Conservation (phyloP, 2,888 invertebrate species). For the Agrilus biguttatus region DNA sequence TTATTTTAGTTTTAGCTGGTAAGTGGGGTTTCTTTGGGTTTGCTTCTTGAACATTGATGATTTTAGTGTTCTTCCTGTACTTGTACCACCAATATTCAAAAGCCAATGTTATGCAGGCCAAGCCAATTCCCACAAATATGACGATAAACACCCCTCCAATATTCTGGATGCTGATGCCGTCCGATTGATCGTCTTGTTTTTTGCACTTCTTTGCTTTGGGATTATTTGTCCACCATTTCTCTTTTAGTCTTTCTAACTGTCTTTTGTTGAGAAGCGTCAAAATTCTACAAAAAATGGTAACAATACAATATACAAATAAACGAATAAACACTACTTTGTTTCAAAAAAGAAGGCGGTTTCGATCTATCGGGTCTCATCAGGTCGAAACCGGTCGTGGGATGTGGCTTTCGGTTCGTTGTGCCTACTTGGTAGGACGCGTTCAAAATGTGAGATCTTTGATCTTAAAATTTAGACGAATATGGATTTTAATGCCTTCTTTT, state of each 20-base stretch:
- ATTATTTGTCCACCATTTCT: conserved; percentile 92
- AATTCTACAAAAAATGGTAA: conserved; percentile 46
- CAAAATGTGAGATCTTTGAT: too few species aligned
- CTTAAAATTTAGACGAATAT: too few species aligned
- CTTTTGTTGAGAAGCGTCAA: conserved; percentile 85
- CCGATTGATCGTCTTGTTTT: conserved; percentile 82
- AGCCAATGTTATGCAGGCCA: conserved; percentile 79
- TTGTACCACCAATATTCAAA: conserved; percentile 94
- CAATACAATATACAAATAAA: too few species aligned
- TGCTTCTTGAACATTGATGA: conserved; percentile 49
- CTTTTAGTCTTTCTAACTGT: conserved; percentile 83
- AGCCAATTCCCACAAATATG: conserved; percentile 86
- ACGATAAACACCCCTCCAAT: conserved; percentile 98
- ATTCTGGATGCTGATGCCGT: conserved; percentile 94
- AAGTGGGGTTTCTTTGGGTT: conserved; percentile 4
- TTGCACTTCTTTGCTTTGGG: conserved; percentile 63
- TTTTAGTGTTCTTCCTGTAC: conserved; percentile 45
- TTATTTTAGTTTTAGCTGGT: conserved; percentile 4
- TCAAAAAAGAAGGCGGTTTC: too few species aligned
- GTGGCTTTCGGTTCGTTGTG: too few species aligned
- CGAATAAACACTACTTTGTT: too few species aligned
- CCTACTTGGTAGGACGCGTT: too few species aligned
- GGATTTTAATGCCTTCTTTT: too few species aligned
- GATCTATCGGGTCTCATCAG: too few species aligned
- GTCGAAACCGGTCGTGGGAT: too few species aligned